phyloP scores from a whole-genome alignment of 2,113 vertebrate species.

The Zosterops hypoxanthus region DNA sequence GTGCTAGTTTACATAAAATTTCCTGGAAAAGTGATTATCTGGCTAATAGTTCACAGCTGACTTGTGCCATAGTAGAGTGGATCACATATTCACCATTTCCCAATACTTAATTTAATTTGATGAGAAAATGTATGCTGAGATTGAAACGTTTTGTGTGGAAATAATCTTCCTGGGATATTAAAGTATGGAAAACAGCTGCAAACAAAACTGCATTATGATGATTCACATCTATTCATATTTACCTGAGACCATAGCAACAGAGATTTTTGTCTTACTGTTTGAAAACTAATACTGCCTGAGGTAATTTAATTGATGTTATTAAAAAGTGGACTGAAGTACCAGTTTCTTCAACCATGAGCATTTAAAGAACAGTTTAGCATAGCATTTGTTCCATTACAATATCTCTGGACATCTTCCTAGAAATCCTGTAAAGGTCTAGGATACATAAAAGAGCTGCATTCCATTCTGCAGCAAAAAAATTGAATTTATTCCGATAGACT shows the following conservation, averaged over 20 bases:
- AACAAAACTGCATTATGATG: not conserved
- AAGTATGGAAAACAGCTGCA: not conserved
- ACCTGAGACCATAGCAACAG: not conserved
- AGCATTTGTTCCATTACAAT: not conserved
- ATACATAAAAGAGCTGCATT: not conserved
- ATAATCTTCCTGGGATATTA: not conserved
- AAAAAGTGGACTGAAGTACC: not conserved
- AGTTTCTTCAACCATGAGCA: not conserved
- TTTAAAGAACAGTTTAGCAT: not conserved
- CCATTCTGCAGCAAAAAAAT: not conserved
- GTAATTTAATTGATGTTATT: slow-evolving; percentile 1
- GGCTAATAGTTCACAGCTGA: not conserved
- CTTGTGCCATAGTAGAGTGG: not conserved
- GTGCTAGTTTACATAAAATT: not conserved
- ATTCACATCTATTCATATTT: not conserved
- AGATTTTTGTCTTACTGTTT: not conserved
- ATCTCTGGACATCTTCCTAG: slow-evolving; percentile 21
- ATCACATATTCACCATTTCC: not conserved
- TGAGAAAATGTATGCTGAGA: not conserved
- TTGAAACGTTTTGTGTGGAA: not conserved
- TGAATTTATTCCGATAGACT: slow-evolving; percentile 23
- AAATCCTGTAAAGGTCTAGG: not conserved
- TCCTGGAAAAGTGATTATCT: not conserved
- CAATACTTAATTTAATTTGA: not conserved
- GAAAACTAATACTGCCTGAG: not conserved